Evolutionary conservation across 2,797 vertebrate species (phyloP).

Genomic region (Gorsachius magnificus): DNA sequence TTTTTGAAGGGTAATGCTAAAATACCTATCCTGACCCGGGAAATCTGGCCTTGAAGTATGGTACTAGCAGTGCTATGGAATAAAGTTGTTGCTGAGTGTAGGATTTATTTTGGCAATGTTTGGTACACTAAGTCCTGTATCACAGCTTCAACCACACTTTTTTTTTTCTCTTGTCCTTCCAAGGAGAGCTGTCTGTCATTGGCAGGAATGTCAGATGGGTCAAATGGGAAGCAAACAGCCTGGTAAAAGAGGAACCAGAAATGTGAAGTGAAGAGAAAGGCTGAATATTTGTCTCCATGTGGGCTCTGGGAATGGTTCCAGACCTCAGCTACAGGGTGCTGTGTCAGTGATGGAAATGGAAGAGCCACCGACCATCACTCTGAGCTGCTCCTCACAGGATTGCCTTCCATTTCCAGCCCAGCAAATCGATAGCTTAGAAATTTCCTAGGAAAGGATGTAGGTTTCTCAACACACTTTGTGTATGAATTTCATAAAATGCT

Average conservation of each 20-base stretch:
- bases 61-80: not conserved
- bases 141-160: not conserved
- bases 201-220: not conserved
- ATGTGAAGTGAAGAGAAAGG: not conserved
- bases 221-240: not conserved
- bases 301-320: not conserved
- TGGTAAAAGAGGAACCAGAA: not conserved
- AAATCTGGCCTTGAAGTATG: not conserved
- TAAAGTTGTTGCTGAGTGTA: not conserved
- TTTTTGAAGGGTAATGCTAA: not conserved
- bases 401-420: not conserved
- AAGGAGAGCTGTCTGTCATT: not conserved
- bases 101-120: not conserved
- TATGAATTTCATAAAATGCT: not conserved
- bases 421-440: not conserved
- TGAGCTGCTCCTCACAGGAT: not conserved
- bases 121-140: not conserved
- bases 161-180: not conserved
- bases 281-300: not conserved
- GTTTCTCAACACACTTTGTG: not conserved
- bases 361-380: not conserved
- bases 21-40: not conserved
- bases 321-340: not conserved
- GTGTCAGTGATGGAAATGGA: not conserved
- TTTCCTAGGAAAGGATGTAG: not conserved